Evolutionary conservation across 1,140 invertebrate genomes (phyloP).

Genomic region (Danaus melanippus): DNA sequence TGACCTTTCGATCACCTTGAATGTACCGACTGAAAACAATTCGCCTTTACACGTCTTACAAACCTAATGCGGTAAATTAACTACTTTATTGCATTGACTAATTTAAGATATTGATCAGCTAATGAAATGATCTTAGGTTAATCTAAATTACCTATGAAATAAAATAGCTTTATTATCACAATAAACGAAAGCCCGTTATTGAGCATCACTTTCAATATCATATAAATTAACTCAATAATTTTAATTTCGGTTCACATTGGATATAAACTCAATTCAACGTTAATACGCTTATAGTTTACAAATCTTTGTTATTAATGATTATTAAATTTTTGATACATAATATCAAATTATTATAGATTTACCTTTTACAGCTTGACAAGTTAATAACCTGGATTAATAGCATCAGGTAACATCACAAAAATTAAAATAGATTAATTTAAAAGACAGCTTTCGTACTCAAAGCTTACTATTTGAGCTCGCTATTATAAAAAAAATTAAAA

Average conservation of each 20-base stretch:
- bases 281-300: slow-evolving; percentile 6
- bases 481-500: slow-evolving; percentile 1
- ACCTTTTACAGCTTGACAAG: neutral
- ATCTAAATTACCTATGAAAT: too few relatives aligned
- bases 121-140: too few relatives aligned
- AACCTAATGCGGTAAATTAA: too few relatives aligned
- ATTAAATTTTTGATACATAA: slow-evolving; percentile 17
- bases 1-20: neutral
- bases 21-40: slow-evolving; percentile 4
- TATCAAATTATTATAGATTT: slow-evolving; percentile 16
- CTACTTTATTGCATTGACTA: neutral
- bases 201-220: neutral
- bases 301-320: slow-evolving; percentile 12
- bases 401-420: too few relatives aligned
- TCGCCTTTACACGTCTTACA: neutral
- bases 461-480: neutral
- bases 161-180: too few relatives aligned
- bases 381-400: too few relatives aligned
- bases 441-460: too few relatives aligned
- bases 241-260: slow-evolving; percentile 20
- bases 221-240: slow-evolving; percentile 9
- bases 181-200: too few relatives aligned
- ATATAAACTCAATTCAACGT: slow-evolving; percentile 14
- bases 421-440: too few relatives aligned
- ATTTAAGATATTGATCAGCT: neutral